Evolutionary conservation across 1,140 invertebrate species (phyloP), one percentile per base, ranked within the genome.

Genomic region (Caerostris darwini): DNA sequence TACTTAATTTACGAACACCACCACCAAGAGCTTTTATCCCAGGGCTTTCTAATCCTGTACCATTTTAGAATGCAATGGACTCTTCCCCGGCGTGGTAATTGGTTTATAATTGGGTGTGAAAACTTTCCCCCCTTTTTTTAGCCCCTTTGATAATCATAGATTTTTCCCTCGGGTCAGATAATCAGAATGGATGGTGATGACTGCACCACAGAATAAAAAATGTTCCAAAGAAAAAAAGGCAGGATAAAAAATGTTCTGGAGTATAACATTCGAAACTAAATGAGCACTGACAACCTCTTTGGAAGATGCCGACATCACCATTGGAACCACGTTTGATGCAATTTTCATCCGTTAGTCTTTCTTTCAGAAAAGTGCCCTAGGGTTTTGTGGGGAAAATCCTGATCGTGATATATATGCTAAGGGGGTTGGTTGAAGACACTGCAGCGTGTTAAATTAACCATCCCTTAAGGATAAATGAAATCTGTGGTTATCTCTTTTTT

Each of bases 101-200:
- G 90, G 90, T 92, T 83, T 92, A 92, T 92, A 92, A 92, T 92
- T 92, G 90, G 77, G 90, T 92, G 90, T 92, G 90, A 92, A 92
- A 92, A 92, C 81, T 83, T 56, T 58, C 90, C 54, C 67, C 77
- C 90, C 54, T 83, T 92, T 92, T 83, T 50, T 34, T 19, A 7
- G 57, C 77, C 90, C 57, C 77, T 90, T 81, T 19, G 69, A 56
- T 83, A 92, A 92, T 92, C 77, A 92, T 83, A 77, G 90, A 92
- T 92, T 92, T 83, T 57, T 71, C 90, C 90, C 90, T 56, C 77
- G 34, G 81, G 90, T n/a, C 53, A 67, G 57, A 83, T 92, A 92
- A 92, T 92, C 90, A 77, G 90, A 59, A 92, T 92, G 77, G 77
- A 92, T 92, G 90, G 90, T 92, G 77, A 92, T 92, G 90, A 83